Evolutionary conservation across 2,888 invertebrate species (phyloP).

Genomic region (Spisula subtruncata): DNA sequence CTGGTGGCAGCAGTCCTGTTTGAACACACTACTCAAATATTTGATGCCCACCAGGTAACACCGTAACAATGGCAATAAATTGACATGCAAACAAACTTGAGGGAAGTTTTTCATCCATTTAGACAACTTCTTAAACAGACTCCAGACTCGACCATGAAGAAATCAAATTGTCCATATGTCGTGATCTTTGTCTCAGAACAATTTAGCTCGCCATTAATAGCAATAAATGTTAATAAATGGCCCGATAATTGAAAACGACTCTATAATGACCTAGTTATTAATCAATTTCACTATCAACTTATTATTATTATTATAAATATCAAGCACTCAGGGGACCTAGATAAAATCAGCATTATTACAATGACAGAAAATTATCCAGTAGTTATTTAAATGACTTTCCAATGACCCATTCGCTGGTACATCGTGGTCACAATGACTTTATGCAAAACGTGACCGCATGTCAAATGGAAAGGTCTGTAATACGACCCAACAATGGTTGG

Average conservation of each 20-base stretch:
- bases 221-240: too few species aligned
- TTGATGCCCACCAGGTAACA: not conserved
- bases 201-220: constrained; percentile 28
- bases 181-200: too few species aligned
- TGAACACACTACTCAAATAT: constrained; percentile 18
- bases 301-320: too few species aligned
- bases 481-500: not conserved
- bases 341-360: constrained; percentile 29
- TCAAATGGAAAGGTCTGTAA: not conserved
- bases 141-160: not conserved
- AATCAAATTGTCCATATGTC: constrained; percentile 27
- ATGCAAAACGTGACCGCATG: not conserved
- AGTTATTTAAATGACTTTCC: not conserved
- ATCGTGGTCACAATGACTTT: constrained; percentile 37
- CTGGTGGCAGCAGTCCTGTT: not conserved
- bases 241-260: constrained; percentile 14
- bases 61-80: not conserved
- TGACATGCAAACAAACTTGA: constrained; percentile 4
- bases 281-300: constrained; percentile 27
- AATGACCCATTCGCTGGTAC: not conserved
- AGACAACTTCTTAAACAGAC: not conserved
- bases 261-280: not conserved
- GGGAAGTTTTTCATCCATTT: not conserved
- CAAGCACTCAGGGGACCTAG: not conserved
- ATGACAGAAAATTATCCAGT: constrained; percentile 32